A percentile compares a stretch with the other conserved stretches of the same genome.
phyloP scores from a whole-genome alignment of 1,140 invertebrate genomes.

The Mercenaria mercenaria region DNA sequence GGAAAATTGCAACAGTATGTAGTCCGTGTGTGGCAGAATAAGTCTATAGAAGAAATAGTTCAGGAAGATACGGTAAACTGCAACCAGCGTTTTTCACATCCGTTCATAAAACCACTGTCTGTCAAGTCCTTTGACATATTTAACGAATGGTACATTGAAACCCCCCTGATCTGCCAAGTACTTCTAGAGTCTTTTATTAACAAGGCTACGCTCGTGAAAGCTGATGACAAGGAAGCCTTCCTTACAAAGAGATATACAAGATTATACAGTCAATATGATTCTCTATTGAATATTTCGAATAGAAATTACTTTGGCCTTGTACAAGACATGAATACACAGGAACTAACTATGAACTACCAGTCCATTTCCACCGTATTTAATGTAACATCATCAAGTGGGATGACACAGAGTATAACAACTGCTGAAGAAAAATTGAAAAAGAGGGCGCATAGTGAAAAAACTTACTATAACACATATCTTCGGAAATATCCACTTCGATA shows the following conservation, averaged over 20 bases:
- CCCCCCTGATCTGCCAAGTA: constrained; percentile 13
- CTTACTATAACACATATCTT: constrained; percentile 45
- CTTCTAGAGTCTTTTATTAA: constrained; percentile 44
- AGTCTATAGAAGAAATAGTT: not conserved
- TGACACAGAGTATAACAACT: constrained; percentile 19
- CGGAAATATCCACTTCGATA: constrained; percentile 2
- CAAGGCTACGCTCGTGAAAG: not conserved
- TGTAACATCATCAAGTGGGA: not conserved
- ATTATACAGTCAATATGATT: constrained; percentile 41
- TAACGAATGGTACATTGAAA: constrained; percentile 41
- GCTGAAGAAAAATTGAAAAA: constrained; percentile 41
- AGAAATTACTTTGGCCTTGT: constrained; percentile 31
- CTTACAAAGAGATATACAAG: not conserved
- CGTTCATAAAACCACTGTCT: not conserved
- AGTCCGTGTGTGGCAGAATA: not conserved
- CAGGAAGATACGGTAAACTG: not conserved
- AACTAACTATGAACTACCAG: constrained; percentile 50
- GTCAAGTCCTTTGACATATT: constrained; percentile 13
- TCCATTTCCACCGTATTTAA: constrained; percentile 21
- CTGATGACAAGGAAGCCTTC: not conserved
- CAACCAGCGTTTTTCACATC: not conserved
- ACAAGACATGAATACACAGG: constrained; percentile 47
- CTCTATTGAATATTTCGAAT: constrained; percentile 24
- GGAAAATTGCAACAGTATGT: not conserved
- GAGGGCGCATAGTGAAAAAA: not conserved